Percentiles rank a stretch among this genome's conserved stretches.
These are phyloP conservation scores for Pocillopora grandis DNA, from an alignment of 92 coral and sea anemone species.

Conservation along the genomic window DNA sequence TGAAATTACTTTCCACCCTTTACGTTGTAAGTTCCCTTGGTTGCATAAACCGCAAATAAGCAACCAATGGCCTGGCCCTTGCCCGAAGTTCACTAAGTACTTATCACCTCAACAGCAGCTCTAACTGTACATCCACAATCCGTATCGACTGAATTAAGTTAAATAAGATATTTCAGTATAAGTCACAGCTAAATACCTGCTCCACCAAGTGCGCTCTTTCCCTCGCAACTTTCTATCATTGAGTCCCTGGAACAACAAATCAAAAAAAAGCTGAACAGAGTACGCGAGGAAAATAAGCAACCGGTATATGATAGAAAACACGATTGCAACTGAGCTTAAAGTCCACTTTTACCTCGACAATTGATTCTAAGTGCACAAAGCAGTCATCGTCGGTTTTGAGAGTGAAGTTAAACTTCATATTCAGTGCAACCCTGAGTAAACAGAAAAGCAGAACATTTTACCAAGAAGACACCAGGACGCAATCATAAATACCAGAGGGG, in stretches of 20 bases:
- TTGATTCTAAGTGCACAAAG: constrained; percentile 71
- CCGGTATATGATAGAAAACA: background rate
- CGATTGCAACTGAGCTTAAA: background rate
- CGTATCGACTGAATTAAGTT: background rate
- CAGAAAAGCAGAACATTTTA: background rate
- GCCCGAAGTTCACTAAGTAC: too few species aligned
- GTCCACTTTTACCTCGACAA: constrained; percentile 59
- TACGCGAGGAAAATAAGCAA: background rate
- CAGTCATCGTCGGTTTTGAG: constrained; percentile 98
- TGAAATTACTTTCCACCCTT: too few species aligned
- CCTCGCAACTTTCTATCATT: constrained; percentile 52
- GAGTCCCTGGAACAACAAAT: constrained; percentile 58
- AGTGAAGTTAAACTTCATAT: constrained; percentile 75
- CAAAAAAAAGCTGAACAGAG: background rate
- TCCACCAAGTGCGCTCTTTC: constrained; percentile 87
- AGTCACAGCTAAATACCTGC: constrained; percentile 58
- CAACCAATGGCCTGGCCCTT: background rate
- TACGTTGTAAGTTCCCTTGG: too few species aligned
- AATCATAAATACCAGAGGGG: too few species aligned
- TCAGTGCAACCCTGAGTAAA: constrained; percentile 66
- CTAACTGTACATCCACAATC: too few species aligned
- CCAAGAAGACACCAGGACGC: background rate
- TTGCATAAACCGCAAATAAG: background rate
- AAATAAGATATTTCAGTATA: background rate
- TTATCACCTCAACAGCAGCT: too few species aligned